phyloP scores from a whole-genome alignment of 2,888 invertebrate species.

The Ectemnius cavifrons region DNA sequence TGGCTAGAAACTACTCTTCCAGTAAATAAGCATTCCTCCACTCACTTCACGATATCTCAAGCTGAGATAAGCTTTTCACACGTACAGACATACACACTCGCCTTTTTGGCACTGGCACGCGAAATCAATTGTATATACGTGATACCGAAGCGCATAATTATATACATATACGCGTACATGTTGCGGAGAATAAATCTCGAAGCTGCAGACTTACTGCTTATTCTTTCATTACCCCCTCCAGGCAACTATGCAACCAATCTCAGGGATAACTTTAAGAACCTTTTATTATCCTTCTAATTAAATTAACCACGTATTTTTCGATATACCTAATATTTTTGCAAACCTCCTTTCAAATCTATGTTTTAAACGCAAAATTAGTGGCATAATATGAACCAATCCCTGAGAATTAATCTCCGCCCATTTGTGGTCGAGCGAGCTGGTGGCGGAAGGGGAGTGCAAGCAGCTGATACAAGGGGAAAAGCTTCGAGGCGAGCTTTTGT shows the following conservation, averaged over 20 bases:
- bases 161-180: constrained; percentile 58
- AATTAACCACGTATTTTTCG: no score
- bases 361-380: constrained; percentile 30
- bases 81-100: no score
- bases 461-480: constrained; percentile 58
- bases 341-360: constrained; percentile 62
- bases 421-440: neutral
- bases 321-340: no score
- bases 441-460: neutral
- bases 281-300: no score
- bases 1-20: neutral
- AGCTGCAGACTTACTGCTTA: neutral
- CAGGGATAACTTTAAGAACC: no score
- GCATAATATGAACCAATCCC: no score
- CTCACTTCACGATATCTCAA: no score
- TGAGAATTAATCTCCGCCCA: no score
- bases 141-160: constrained; percentile 40
- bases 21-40: neutral
- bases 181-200: constrained; percentile 66
- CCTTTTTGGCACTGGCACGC: constrained; percentile 48
- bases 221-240: neutral
- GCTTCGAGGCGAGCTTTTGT: constrained; percentile 61
- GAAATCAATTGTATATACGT: constrained; percentile 66
- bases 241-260: neutral
- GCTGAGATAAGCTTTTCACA: no score